phyloP scores from a whole-genome alignment of 1,140 invertebrate genomes.

The Bicyclus anynana region DNA sequence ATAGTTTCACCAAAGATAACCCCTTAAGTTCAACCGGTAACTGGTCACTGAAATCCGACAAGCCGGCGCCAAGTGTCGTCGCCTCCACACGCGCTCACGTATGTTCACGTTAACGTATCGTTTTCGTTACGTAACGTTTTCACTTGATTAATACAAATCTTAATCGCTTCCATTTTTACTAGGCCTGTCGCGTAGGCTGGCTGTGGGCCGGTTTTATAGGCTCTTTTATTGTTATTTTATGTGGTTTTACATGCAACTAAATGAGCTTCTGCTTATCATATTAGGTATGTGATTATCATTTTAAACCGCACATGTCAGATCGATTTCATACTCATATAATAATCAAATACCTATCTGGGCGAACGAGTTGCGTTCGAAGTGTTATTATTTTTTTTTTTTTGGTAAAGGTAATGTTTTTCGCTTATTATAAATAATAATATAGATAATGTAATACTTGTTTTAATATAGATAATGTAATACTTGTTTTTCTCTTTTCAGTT shows the following conservation, averaged over 20 bases:
- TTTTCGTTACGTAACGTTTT: slow-evolving; percentile 9
- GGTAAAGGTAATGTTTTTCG: no score
- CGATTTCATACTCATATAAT: not conserved
- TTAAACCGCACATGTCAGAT: slow-evolving; percentile 5
- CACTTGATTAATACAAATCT: slow-evolving; percentile 7
- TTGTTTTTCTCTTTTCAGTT: no score
- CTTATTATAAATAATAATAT: no score
- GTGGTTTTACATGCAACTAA: not conserved
- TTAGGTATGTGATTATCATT: slow-evolving; percentile 2
- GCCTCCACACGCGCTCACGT: slow-evolving; percentile 8
- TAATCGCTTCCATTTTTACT: slow-evolving; percentile 6
- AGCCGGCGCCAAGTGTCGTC: slow-evolving; percentile 4
- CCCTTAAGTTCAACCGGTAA: not conserved
- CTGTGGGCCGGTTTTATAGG: slow-evolving; percentile 3
- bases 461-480: no score
- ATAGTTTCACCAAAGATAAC: no score
- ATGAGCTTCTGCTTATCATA: slow-evolving; percentile 3
- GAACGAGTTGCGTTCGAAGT: no score
- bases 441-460: no score
- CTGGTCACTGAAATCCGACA: slow-evolving; percentile 2
- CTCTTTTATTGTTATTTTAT: slow-evolving; percentile 7
- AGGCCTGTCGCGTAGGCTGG: not conserved
- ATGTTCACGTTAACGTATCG: slow-evolving; percentile 3
- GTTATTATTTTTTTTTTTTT: no score
- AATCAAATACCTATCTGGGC: no score